These are phyloP conservation scores for Tauraco hartlaubi DNA, from an alignment of 2,797 vertebrate genomes.

Conservation along the genomic window DNA sequence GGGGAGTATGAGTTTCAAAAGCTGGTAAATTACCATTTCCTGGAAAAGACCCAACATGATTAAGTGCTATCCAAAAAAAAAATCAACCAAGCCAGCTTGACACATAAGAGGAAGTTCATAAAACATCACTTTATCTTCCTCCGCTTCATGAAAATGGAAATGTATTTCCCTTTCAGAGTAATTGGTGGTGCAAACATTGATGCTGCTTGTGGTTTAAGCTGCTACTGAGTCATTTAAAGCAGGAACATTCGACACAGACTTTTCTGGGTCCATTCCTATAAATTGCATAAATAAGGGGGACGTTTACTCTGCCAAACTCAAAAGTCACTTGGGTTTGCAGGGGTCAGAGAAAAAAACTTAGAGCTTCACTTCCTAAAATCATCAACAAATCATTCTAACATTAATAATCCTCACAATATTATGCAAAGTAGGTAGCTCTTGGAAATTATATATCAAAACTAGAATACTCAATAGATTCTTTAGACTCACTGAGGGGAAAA, in stretches of 20 bases:
- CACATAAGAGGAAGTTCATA: slow-evolving; percentile 45
- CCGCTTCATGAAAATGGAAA: slow-evolving; percentile 43
- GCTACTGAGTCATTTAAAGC: slow-evolving; percentile 24
- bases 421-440: neutral
- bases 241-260: neutral
- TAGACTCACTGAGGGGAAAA: neutral
- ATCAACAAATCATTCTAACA: neutral
- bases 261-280: slow-evolving; percentile 41
- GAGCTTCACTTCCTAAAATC: neutral
- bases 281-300: neutral
- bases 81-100: slow-evolving; percentile 35
- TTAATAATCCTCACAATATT: neutral
- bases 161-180: slow-evolving; percentile 54
- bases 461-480: neutral
- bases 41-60: slow-evolving; percentile 29
- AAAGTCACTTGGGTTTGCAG: neutral
- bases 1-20: slow-evolving; percentile 47
- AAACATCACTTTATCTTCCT: slow-evolving; percentile 53
- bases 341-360: neutral
- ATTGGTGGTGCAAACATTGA: slow-evolving; percentile 13
- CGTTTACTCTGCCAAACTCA: neutral
- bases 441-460: neutral
- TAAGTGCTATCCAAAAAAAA: slow-evolving; percentile 68
- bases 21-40: slow-evolving; percentile 55
- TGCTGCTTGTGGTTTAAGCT: slow-evolving; percentile 37